Evolutionary conservation across 2,888 invertebrate species (phyloP), one percentile per base, ranked within the genome.

Genomic region (Achlya flavicornis): DNA sequence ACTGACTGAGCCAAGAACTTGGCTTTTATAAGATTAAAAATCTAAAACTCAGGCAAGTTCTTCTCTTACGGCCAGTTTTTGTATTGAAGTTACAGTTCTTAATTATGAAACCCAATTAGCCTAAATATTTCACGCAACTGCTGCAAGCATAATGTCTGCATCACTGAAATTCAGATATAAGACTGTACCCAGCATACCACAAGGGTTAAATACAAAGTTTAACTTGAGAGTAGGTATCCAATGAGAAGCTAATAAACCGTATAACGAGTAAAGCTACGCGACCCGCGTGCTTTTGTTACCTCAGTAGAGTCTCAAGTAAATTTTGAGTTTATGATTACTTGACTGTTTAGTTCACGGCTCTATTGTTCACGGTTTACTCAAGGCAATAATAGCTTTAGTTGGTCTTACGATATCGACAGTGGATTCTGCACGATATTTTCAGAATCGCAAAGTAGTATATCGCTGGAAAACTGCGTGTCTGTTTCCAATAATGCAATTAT

Each of bases 271-370:
- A 58, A 58, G 19, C 58, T 58, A 41, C 58, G 16, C 58, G 57
- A 62, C 33, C 26, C 57, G n/a, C 43, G 32, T 33, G 57, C 57
- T 43, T 62, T 62, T 62, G 58, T 32, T 62, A 62, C 57, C 58
- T 43, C 32, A 58, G 46, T 46, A 46, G 43, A 46, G 41, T 62
- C 41, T 57, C 0, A 53, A 53, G 48, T 48, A 46, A 46, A 46
- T n/a, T 48, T 16, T 48, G 53, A 62, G 57, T 58, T 62, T 62
- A 58, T 43, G 62, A 62, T 58, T 58, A 62, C 43, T 62, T 62
- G 33, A 43, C 58, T 33, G 46, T 62, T 58, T 43, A 19, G 48
- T 48, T 48, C 53, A 53, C 46, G 14, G 53, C n/a, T n/a, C n/a
- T n/a, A n/a, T n/a, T n/a, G 48, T 48, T 48, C 53, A 53, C 46